Base-by-base conservation (phyloP, 2,797 vertebrate species). In the Anguilla megastoma region DNA sequence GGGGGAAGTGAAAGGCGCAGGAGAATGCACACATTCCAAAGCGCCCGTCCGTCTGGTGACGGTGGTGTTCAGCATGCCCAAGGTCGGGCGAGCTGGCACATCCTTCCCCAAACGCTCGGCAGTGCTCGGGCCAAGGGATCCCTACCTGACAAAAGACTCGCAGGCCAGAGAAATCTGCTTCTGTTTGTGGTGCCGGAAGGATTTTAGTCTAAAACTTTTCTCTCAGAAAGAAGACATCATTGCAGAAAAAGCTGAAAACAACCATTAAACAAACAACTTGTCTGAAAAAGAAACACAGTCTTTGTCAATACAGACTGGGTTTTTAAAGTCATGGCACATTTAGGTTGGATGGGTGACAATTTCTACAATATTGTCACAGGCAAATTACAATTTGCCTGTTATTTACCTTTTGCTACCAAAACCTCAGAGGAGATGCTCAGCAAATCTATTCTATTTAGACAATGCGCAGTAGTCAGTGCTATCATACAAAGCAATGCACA, bases 181-280 rank as follows among this genome's bases (percentile, higher is more conserved):
- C 27, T 50, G 41, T 83, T 21, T 14, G 9, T 27, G 12, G 2
- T 54, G 30, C 54, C 50, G 4, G 52, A 21, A 24, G 60, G 87
- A 84, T 52, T 84, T 36, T 84, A 52, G 36, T 45, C 48, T 71
- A 52, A 84, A 84, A 69, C 60, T 21, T 33, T 87, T 84, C 76
- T 50, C 58, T 71, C 33, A 84, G 30, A 41, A 48, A 66, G 80
- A 82, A 79, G 24, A 63, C 74, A 82, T 45, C n/a, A 54, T 30
- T 30, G 52, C 48, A 71, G n/a, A 85, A 84, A 21, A 74, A 52
- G 27, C 21, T 45, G 56, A 87, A 30, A 52, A 16, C 8, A 69
- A 54, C 80, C 5, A n/a, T 54, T 30, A 18, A 87, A 85, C 48
- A 45, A 36, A 21, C 18, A 45, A 16, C 33, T 14, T 8, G 5